Base-by-base conservation (phyloP, 2,888 invertebrate genomes). In the Nomada ruficornis region DNA sequence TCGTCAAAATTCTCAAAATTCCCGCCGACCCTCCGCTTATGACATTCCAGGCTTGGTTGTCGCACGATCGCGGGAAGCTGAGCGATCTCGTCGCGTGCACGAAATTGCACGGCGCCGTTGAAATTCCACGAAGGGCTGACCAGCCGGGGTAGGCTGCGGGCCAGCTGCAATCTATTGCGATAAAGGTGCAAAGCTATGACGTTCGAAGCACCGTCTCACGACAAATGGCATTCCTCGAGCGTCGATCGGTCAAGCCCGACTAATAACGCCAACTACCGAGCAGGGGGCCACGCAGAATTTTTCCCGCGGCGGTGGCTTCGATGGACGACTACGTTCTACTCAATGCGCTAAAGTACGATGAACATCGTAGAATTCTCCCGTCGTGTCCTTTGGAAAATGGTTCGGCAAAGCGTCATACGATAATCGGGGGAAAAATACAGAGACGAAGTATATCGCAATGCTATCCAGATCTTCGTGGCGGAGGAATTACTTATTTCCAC, bases 61-160 rank as follows among this genome's bases (percentile, higher is more conserved):
- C 85, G 73, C 82, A 73, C 42, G 55, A 36, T 52, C 55, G 76
- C 42, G 63, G 70, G 65, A 65, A 59, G 77, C 62, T 68, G 67
- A 26, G 77, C 83, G 88, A 87, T 88, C 60, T 10, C 85, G 89
- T 20, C 90, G 91, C 91, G 91, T 91, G 91, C 89, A 83, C 88
- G 84, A 91, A 91, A 92, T 91, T 91, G 88, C 86, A 77, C 86
- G 85, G 89, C 89, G 83, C 83, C 81, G 79, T 65, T 88, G 84
- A 89, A 91, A 89, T 91, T 91, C 90, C 88, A 84, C 82, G 89
- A 90, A 89, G 82, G 83, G 80, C 87, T 84, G 89, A 82, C 87
- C 84, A 62, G 10, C 52, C 18, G 11, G 44, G 57, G 44, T 50
- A 55, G 79, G 23, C 42, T 60, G 54, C 47, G 60, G 72, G 47